Conservation (phyloP, 2,888 invertebrate species). For the Drepana falcataria region DNA sequence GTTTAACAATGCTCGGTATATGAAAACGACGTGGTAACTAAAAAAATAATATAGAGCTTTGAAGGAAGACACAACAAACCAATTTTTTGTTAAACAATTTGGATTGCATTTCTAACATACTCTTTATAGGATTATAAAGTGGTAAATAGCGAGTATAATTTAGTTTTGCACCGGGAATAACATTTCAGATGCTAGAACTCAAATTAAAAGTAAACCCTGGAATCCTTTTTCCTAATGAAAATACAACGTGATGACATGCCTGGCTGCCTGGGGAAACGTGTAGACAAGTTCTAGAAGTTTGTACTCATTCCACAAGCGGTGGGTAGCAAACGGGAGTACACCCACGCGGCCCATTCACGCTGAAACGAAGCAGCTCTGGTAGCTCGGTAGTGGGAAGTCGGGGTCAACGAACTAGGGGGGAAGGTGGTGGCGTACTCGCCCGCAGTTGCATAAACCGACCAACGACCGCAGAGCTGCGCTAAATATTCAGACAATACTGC, state of each 20-base stretch:
- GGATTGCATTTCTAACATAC: no score
- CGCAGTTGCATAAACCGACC: slow-evolving; percentile 54
- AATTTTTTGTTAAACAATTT: no score
- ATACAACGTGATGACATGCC: neutral
- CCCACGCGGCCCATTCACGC: slow-evolving; percentile 56
- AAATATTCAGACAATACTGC: slow-evolving; percentile 33
- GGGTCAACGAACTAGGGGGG: slow-evolving; percentile 55
- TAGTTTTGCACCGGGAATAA: neutral
- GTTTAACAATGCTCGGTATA: slow-evolving; percentile 1
- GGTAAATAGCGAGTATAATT: neutral
- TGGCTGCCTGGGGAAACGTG: no score
- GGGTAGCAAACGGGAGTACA: slow-evolving; percentile 37
- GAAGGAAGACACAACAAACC: no score
- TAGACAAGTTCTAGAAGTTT: slow-evolving; percentile 14
- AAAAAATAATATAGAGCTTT: no score
- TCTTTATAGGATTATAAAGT: no score
- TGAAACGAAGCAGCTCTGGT: slow-evolving; percentile 48
- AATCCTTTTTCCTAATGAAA: neutral
- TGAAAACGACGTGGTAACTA: no score
- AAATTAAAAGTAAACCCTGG: neutral
- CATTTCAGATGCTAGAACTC: neutral
- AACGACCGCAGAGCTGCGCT: slow-evolving; percentile 42
- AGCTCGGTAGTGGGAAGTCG: slow-evolving; percentile 38
- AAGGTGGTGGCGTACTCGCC: slow-evolving; percentile 45
- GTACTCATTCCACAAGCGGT: slow-evolving; percentile 15